Conservation (phyloP, 2,888 invertebrate genomes). For the Philereme vetulata region DNA sequence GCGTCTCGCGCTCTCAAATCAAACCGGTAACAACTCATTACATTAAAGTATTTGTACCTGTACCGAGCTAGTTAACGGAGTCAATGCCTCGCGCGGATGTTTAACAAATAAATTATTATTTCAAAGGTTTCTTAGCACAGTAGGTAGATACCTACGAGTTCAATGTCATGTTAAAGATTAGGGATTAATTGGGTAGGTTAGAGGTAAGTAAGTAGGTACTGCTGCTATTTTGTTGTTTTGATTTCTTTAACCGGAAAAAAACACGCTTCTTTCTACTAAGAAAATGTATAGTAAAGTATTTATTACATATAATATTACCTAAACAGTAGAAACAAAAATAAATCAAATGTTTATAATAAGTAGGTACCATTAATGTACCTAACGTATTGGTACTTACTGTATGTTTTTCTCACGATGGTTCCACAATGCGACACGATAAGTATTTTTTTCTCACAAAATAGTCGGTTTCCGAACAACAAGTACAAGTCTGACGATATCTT, state of each 20-base stretch:
- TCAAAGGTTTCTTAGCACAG: conserved; percentile 17
- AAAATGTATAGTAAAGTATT: conserved; percentile 1
- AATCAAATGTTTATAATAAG: background rate
- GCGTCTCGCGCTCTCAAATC: conserved; percentile 69
- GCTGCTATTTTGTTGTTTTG: too few species aligned
- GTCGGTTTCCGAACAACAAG: conserved; percentile 36
- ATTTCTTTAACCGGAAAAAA: too few species aligned
- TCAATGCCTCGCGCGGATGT: conserved; percentile 36
- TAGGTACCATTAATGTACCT: background rate
- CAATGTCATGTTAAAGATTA: conserved; percentile 24
- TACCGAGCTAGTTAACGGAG: conserved; percentile 33
- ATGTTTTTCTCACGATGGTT: conserved; percentile 65
- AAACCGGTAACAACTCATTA: conserved; percentile 72
- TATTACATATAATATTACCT: background rate
- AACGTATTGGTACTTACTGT: conserved; percentile 55
- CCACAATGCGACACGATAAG: conserved; percentile 55
- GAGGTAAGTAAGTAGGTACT: background rate
- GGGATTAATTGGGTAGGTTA: conserved; percentile 5
- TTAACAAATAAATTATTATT: conserved; percentile 28
- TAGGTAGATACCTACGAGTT: background rate
- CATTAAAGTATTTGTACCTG: conserved; percentile 45
- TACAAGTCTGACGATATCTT: conserved; percentile 23
- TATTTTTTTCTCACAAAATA: conserved; percentile 51
- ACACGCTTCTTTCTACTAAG: conserved; percentile 5
- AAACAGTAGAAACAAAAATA: background rate